Percentiles rank a stretch among this genome's conserved stretches.
Conservation (phyloP, 2,888 invertebrate genomes). For the Unio pictorum region DNA sequence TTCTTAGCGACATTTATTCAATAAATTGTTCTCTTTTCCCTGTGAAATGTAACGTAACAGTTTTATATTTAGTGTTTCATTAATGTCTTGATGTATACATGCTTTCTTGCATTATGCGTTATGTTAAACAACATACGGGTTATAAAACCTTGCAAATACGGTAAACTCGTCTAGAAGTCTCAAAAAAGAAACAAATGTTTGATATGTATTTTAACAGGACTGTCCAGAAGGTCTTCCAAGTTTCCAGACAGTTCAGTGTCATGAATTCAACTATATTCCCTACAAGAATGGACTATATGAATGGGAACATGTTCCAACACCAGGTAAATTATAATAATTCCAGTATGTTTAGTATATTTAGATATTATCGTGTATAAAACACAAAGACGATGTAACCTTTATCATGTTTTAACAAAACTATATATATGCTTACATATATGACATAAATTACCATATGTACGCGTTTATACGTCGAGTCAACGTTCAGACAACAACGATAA, state of each 20-base stretch:
- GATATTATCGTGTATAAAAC: background rate
- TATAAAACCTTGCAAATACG: background rate
- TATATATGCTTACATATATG: too few species aligned
- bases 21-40: too few species aligned
- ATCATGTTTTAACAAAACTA: background rate
- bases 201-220: constrained; percentile 51
- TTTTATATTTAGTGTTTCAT: too few species aligned
- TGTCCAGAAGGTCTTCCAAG: constrained; percentile 82
- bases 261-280: constrained; percentile 79
- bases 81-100: too few species aligned
- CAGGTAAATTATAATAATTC: constrained; percentile 62
- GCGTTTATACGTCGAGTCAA: too few species aligned
- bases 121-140: background rate
- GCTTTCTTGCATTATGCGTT: background rate
- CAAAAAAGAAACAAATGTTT: background rate
- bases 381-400: background rate
- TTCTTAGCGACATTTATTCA: too few species aligned
- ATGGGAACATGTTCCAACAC: constrained; percentile 74
- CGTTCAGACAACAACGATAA: too few species aligned
- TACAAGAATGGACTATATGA: constrained; percentile 74
- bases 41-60: too few species aligned
- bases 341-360: background rate
- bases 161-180: background rate
- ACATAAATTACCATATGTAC: too few species aligned
- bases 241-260: constrained; percentile 85